Conservation (phyloP, 2,797 vertebrate genomes). For the Cottoperca gobio region DNA sequence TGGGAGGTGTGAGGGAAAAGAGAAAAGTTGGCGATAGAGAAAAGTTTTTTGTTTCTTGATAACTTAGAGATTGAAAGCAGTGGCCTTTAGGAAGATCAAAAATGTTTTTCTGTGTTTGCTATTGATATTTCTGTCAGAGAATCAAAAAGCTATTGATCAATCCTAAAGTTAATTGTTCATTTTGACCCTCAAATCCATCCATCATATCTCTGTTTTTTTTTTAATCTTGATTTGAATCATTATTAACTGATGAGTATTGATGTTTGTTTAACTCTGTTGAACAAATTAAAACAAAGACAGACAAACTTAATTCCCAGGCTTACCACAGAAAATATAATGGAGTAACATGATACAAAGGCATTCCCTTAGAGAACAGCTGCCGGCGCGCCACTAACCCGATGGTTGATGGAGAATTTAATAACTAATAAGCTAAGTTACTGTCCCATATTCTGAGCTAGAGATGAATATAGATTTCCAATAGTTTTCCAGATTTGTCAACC, state of each 20-base stretch:
- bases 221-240: conserved; percentile 25
- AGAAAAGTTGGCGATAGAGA: background rate
- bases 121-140: conserved; percentile 11
- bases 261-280: conserved; percentile 36
- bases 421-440: conserved; percentile 64
- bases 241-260: conserved; percentile 41
- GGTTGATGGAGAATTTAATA: conserved; percentile 79
- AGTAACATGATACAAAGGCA: conserved; percentile 74
- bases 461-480: conserved; percentile 57
- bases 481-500: conserved; percentile 51
- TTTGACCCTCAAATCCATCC: conserved; percentile 9
- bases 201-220: conserved; percentile 10
- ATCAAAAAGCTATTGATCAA: conserved; percentile 2
- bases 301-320: conserved; percentile 69
- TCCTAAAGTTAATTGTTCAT: background rate
- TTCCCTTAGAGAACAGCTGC: conserved; percentile 77
- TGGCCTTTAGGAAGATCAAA: conserved; percentile 27
- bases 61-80: conserved; percentile 3
- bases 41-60: conserved; percentile 15
- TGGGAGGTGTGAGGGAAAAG: conserved; percentile 14
- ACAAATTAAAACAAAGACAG: conserved; percentile 70
- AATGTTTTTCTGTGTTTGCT: background rate
- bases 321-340: conserved; percentile 74
- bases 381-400: conserved; percentile 64
- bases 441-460: conserved; percentile 48